Evolutionary conservation across 2,888 invertebrate species (phyloP), one percentile per base, ranked within the genome.

Genomic region (Escarpia spicata): DNA sequence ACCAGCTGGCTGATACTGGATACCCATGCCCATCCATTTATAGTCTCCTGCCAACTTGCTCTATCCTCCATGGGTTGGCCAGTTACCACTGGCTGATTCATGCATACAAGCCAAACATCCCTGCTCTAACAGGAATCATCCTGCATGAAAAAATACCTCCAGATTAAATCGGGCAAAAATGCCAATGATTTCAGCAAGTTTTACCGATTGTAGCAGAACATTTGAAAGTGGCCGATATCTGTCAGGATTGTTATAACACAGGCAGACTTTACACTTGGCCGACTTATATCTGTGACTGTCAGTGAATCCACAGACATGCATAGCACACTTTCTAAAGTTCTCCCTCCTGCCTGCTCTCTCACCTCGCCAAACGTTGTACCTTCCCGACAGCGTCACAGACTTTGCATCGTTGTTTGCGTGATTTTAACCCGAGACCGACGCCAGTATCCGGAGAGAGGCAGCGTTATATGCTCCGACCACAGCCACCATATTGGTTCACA

Each of bases 221-320:
- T 75, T 75, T 75, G 75, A 75, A 75, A 75, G 75, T 75, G 75
- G 75, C 75, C 75, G 75, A 75, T 75, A 75, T 75, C 26, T 75
- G 6, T 75, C 75, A 26, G 4, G 26, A 26, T 75, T 75, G 19
- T 75, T 75, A n/a, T 26, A 75, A 75, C 26, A 75, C 75, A 75
- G 19, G 75, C 75, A 26, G 75, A 75, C 75, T 75, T 75, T 75
- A 75, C 75, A 75, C 75, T n/a, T 75, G 75, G n/a, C 75, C 2
- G 75, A 26, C 75, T 75, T 75, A 75, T 26, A 26, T 75, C 75
- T 26, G 26, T 26, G 75, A 26, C 75, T 75, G 75, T 75, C 75
- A 6, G 26, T 75, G 26, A 26, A 26, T 19, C n/a, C n/a, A n/a
- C 75, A 26, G 26, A 75, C n/a, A 75, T 26, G 2, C n/a, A 75